A percentile compares a stretch with the other conserved stretches of the same genome.
phyloP scores from a whole-genome alignment of 2,888 invertebrate species.

The Caenorhabditis parvicauda region DNA sequence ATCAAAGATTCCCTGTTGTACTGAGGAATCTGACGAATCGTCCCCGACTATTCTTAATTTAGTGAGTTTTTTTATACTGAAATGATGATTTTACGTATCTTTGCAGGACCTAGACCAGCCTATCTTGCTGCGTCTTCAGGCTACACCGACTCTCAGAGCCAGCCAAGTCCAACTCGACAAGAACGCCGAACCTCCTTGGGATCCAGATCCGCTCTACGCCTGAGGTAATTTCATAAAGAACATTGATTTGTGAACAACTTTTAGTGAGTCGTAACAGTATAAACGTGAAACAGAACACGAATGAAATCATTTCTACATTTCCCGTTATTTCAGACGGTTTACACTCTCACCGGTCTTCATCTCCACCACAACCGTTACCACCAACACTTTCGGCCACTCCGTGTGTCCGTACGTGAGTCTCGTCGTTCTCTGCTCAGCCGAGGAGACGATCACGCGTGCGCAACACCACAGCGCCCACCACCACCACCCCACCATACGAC shows the following conservation, averaged over 20 bases:
- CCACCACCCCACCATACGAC: conserved; percentile 7
- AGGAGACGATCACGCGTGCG: conserved; percentile 7
- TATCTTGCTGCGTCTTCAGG: conserved; percentile 19
- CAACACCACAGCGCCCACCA: conserved; percentile 6
- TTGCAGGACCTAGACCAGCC: conserved; percentile 19
- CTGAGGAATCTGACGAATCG: conserved; percentile 44
- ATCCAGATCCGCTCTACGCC: conserved; percentile 45
- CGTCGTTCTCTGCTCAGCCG: too few relatives aligned
- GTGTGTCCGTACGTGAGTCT: too few relatives aligned
- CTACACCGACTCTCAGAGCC: conserved; percentile 35
- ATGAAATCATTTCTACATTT: neutral
- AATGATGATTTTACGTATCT: too few relatives aligned
- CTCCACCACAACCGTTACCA: too few relatives aligned
- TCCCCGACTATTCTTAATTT: conserved; percentile 36
- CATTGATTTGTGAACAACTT: too few relatives aligned
- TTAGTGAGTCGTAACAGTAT: too few relatives aligned
- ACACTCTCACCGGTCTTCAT: too few relatives aligned
- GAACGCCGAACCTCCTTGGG: conserved; percentile 53
- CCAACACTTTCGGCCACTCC: too few relatives aligned
- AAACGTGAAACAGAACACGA: too few relatives aligned
- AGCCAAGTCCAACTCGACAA: conserved; percentile 43
- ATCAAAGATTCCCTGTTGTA: conserved; percentile 39
- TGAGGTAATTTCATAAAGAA: conserved; percentile 16
- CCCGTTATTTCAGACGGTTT: neutral
- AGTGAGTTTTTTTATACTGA: conserved; percentile 30